These are phyloP conservation scores for Xanthorhoe spadicearia DNA, from an alignment of 2,888 invertebrate species.

Conservation along the genomic window DNA sequence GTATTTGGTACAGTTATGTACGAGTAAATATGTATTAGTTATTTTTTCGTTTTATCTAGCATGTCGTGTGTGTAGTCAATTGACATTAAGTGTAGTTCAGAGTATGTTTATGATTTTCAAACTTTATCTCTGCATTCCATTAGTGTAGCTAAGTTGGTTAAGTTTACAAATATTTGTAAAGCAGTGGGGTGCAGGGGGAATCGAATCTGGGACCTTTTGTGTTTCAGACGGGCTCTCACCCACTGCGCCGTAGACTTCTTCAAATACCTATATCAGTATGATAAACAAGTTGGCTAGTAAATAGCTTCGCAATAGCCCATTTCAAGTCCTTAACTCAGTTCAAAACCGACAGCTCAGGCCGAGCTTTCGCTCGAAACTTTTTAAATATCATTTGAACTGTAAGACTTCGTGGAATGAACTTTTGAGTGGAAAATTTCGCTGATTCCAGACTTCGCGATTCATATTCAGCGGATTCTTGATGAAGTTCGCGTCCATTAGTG, in stretches of 20 bases:
- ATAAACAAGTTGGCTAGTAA: neutral
- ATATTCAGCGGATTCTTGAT: slow-evolving; percentile 30
- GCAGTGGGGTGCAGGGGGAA: too few species aligned
- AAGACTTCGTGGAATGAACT: slow-evolving; percentile 36
- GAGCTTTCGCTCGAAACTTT: slow-evolving; percentile 33
- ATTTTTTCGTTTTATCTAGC: too few species aligned
- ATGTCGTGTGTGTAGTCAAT: too few species aligned
- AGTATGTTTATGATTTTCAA: too few species aligned
- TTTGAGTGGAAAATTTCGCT: slow-evolving; percentile 38
- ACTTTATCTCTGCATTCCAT: too few species aligned
- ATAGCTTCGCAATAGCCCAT: slow-evolving; percentile 5
- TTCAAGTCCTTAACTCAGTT: slow-evolving; percentile 12
- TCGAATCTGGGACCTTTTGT: too few species aligned
- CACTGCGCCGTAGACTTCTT: neutral
- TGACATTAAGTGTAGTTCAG: too few species aligned
- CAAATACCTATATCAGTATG: neutral
- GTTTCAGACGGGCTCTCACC: too few species aligned
- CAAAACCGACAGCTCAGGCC: slow-evolving; percentile 13
- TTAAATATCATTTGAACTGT: slow-evolving; percentile 39
- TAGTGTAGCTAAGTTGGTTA: too few species aligned
- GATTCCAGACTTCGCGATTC: slow-evolving; percentile 34
- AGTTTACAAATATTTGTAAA: too few species aligned
- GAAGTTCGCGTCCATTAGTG: slow-evolving; percentile 20
- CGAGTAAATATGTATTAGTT: too few species aligned
- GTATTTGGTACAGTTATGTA: too few species aligned